phyloP scores from a whole-genome alignment of 1,140 invertebrate genomes.

The Drosophila punjabiensis region DNA sequence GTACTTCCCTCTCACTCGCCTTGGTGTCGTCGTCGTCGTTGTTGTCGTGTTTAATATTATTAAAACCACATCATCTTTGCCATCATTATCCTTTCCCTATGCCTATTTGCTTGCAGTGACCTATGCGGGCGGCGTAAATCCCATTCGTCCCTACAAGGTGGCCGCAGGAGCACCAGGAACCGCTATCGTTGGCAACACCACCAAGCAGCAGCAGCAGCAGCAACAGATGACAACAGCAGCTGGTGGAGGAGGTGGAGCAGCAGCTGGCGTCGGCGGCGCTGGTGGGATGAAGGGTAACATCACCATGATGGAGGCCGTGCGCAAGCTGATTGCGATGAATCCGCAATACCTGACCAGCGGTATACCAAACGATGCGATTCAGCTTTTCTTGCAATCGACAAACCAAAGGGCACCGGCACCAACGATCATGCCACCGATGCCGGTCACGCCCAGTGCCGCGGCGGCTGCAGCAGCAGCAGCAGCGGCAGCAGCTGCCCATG shows the following conservation, averaged over 20 bases:
- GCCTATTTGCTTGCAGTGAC: constrained; percentile 62
- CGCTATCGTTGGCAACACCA: not conserved
- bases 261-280: constrained; percentile 10
- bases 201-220: constrained; percentile 2
- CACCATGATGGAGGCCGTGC: constrained; percentile 82
- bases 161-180: not conserved
- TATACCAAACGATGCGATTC: constrained; percentile 83
- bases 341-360: constrained; percentile 83
- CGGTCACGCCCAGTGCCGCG: constrained; percentile 25
- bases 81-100: not conserved
- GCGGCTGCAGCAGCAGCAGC: constrained; percentile 12
- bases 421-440: constrained; percentile 1
- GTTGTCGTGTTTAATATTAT: constrained; percentile 8
- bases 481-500: constrained; percentile 29
- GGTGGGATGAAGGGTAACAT: constrained; percentile 69
- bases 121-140: constrained; percentile 38
- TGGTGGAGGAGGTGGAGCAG: not conserved
- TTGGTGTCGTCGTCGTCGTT: not conserved
- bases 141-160: constrained; percentile 49
- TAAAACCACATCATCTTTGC: constrained; percentile 4
- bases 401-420: constrained; percentile 14
- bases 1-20: constrained; percentile 2
- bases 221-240: constrained; percentile 3
- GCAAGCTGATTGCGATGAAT: constrained; percentile 77
- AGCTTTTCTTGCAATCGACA: constrained; percentile 85